phyloP scores from a whole-genome alignment of 2,888 invertebrate genomes.

The Cheiracanthium punctorium region DNA sequence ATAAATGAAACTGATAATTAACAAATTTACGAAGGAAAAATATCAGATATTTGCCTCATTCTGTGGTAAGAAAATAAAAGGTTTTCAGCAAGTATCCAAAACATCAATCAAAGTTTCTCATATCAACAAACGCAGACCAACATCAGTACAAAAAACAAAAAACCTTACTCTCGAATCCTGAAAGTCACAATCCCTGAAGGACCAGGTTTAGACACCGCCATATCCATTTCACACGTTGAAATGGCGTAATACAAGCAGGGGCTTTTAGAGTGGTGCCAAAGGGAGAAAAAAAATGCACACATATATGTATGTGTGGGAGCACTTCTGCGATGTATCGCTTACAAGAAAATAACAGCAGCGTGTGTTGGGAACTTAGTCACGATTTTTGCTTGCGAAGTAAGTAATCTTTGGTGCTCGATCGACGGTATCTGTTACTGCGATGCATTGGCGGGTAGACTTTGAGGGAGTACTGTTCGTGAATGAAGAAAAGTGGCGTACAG shows the following conservation, averaged over 20 bases:
- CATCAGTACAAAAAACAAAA: background rate
- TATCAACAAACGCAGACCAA: background rate
- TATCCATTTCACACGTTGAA: conserved; percentile 56
- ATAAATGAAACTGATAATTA: no score
- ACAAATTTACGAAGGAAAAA: no score
- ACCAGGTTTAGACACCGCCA: background rate
- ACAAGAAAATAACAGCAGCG: conserved; percentile 39
- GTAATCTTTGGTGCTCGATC: conserved; percentile 59
- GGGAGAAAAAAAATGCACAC: conserved; percentile 13
- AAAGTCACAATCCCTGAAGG: background rate
- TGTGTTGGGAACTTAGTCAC: conserved; percentile 43
- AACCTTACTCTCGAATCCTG: background rate
- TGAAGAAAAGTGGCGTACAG: background rate
- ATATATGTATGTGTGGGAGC: background rate
- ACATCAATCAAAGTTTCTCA: background rate
- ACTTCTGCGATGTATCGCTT: conserved; percentile 49
- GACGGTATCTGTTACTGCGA: conserved; percentile 55
- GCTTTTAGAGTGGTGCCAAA: conserved; percentile 47
- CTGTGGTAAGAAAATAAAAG: no score
- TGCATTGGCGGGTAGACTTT: conserved; percentile 2
- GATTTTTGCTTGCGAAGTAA: conserved; percentile 46
- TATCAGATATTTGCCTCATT: no score
- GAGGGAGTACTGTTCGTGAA: background rate
- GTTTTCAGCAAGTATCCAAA: no score
- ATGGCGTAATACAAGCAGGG: conserved; percentile 46